Conservation (phyloP, 2,888 invertebrate species). For the Tryphoninae sp. region DNA sequence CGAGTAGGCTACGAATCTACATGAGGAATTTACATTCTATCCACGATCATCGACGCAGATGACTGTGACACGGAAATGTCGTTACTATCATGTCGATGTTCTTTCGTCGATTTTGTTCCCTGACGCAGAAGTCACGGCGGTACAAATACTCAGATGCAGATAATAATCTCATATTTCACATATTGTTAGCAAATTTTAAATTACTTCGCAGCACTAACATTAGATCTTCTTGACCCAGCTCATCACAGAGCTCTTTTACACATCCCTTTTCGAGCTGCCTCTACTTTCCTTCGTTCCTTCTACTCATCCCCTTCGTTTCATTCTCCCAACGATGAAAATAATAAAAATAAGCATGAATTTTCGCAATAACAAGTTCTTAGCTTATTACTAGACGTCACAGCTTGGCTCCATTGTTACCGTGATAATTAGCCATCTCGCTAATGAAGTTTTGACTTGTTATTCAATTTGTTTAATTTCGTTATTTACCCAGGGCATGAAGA, state of each 20-base stretch:
- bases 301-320: conserved; percentile 9
- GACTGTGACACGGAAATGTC: conserved; percentile 46
- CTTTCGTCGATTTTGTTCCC: neutral
- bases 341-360: conserved; percentile 55
- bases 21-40: conserved; percentile 52
- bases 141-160: neutral
- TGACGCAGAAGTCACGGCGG: neutral
- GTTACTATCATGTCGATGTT: conserved; percentile 13
- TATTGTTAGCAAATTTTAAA: neutral
- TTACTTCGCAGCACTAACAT: neutral
- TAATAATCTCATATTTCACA: neutral
- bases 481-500: too few relatives aligned
- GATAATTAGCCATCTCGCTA: conserved; percentile 53
- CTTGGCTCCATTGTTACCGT: conserved; percentile 19
- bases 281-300: conserved; percentile 9
- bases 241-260: neutral
- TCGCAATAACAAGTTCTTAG: conserved; percentile 24
- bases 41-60: conserved; percentile 43
- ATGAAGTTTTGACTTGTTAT: conserved; percentile 41
- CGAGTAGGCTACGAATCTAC: conserved; percentile 17
- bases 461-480: too few relatives aligned
- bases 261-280: conserved; percentile 20
- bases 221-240: conserved; percentile 31
- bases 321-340: conserved; percentile 3
- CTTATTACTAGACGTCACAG: neutral